phyloP scores from a whole-genome alignment of 2,797 vertebrate species.

The Phrynocephalus forsythii region DNA sequence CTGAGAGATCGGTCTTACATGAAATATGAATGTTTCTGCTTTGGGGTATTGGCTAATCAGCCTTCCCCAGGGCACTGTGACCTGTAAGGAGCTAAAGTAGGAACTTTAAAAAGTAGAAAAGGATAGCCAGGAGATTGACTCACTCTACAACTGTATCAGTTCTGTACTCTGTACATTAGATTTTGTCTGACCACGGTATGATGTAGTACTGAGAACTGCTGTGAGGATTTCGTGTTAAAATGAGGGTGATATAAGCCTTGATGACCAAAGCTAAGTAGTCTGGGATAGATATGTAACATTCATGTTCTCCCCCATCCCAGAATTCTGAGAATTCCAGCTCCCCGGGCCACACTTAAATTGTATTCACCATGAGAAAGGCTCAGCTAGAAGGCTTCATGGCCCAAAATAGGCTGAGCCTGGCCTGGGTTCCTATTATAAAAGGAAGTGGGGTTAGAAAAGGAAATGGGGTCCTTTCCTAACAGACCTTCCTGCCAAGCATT shows the following conservation, averaged over 20 bases:
- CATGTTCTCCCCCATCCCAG: too few relatives aligned
- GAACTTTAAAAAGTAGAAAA: not conserved
- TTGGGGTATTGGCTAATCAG: not conserved
- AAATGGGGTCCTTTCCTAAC: too few relatives aligned
- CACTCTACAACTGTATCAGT: not conserved
- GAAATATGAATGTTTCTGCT: not conserved
- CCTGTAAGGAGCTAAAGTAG: not conserved
- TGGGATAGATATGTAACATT: not conserved
- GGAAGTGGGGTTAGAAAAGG: too few relatives aligned
- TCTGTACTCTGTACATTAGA: not conserved
- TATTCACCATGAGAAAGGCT: too few relatives aligned
- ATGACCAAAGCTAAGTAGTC: not conserved
- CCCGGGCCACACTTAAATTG: too few relatives aligned
- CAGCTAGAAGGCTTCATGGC: too few relatives aligned
- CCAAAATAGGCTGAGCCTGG: too few relatives aligned
- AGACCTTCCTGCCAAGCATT: too few relatives aligned
- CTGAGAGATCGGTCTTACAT: not conserved
- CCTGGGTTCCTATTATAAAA: too few relatives aligned
- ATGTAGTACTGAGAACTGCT: not conserved
- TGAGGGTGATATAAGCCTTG: not conserved
- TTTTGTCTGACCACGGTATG: not conserved
- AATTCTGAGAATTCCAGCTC: too few relatives aligned
- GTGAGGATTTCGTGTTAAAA: not conserved
- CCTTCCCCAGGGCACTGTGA: not conserved
- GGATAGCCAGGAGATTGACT: not conserved